Base-by-base conservation (phyloP, 2,113 vertebrate genomes). In the Saccopteryx bilineata region DNA sequence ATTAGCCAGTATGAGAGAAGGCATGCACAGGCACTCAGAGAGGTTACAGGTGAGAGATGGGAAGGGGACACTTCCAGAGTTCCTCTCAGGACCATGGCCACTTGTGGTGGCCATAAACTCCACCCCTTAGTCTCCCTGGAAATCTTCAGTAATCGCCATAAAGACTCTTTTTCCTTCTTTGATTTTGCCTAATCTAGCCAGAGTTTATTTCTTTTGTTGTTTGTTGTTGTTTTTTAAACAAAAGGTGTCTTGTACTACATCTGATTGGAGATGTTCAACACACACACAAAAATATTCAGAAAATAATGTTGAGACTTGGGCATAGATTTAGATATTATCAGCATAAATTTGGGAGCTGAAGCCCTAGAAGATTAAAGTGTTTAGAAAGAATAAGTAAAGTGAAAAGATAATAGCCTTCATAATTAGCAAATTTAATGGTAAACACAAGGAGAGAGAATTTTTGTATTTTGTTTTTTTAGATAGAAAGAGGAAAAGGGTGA, bases 281-380 rank as follows among this genome's bases (percentile, higher is more conserved):
- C 6, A 11, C 23, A 71, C 84, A 91, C 19, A 60, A 87, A 92
- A 92, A 76, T 28, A 81, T 75, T 89, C 17, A 87, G 72, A 86
- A 96, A 63, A 50, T 48, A 63, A 75, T 33, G 50, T 24, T 18
- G 68, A 79, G 19, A 54, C 17, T 23, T 46, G 23, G 60, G 18
- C 46, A 50, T 28, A 66, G 74, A 91, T 39, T 74, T 65, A 96
- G 33, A 33, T 26, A 28, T 56, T 58, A 31, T 68, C 7, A 60
- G 58, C 15, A 61, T 4, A 54, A 18, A 33, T 65, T 24, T 14
- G n/a, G 81, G 50, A 90, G 69, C 52, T 61, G 17, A 93, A 94
- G 28, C 19, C 6, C 15, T 72, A 65, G 3, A 28, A 8, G 5
- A 54, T 90, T 69, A 63, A 63, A 81, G 92, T 79, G 33, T 86